phyloP scores from a whole-genome alignment of 2,888 invertebrate genomes.

The Monoplex corrugatus region DNA sequence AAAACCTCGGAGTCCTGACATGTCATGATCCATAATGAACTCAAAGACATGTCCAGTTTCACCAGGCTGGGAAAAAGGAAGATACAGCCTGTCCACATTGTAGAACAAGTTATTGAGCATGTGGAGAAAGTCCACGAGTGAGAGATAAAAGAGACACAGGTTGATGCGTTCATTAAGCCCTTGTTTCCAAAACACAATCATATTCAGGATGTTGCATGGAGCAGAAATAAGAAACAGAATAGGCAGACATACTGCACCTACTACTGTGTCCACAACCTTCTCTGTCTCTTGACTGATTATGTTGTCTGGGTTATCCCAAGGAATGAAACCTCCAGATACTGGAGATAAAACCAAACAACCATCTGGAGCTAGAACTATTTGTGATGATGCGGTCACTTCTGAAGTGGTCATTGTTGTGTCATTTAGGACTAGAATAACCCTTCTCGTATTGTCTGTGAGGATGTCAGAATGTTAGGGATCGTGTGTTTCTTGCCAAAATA shows the following conservation, averaged over 20 bases:
- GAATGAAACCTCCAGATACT: background rate
- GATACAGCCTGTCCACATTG: conserved; percentile 23
- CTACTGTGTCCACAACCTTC: background rate
- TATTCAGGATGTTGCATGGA: conserved; percentile 9
- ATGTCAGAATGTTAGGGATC: background rate
- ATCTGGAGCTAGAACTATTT: background rate
- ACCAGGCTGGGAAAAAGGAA: background rate
- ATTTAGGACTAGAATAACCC: background rate
- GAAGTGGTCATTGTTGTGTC: background rate
- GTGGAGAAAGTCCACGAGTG: conserved; percentile 19
- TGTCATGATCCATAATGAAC: background rate
- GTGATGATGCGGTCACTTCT: background rate
- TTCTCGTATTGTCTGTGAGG: background rate
- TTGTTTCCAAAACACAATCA: conserved; percentile 29
- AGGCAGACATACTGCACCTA: background rate
- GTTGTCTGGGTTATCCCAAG: conserved; percentile 7
- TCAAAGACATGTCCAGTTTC: conserved; percentile 18
- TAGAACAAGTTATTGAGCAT: conserved; percentile 7
- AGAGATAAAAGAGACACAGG: conserved; percentile 33
- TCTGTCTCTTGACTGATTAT: conserved; percentile 1
- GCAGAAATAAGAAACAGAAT: conserved; percentile 4
- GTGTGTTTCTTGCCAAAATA: background rate
- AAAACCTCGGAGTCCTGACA: background rate
- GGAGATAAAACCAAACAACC: background rate
- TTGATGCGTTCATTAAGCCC: conserved; percentile 38